These are phyloP conservation scores for Nemotelus pantherinus DNA, from an alignment of 2,888 invertebrate genomes.

Conservation along the genomic window DNA sequence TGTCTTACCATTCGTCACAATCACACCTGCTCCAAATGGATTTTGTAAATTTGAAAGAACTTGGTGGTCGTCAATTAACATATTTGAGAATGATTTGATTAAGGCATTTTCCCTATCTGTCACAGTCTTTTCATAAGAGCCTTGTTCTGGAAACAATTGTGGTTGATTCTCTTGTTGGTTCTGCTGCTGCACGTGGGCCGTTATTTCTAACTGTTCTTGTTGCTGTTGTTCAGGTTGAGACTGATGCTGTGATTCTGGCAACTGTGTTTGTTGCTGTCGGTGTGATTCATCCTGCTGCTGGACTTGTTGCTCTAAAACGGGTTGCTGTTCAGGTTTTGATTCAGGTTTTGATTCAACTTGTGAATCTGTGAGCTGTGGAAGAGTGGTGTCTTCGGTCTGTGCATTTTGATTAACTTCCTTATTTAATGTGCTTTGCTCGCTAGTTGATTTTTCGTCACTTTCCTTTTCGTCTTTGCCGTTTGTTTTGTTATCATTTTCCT, in stretches of 20 bases:
- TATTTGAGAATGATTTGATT: conserved; percentile 63
- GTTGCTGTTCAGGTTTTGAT: conserved; percentile 48
- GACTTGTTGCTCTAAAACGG: neutral
- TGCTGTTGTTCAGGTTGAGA: conserved; percentile 51
- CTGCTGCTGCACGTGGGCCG: conserved; percentile 51
- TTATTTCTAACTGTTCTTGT: conserved; percentile 53
- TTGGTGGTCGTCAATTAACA: conserved; percentile 62
- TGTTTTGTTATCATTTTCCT: conserved; percentile 39
- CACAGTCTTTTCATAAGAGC: conserved; percentile 62
- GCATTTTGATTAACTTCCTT: conserved; percentile 26
- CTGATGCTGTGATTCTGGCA: conserved; percentile 52
- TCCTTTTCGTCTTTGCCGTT: conserved; percentile 46
- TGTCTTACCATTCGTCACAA: conserved; percentile 62
- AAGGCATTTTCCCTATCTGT: conserved; percentile 64
- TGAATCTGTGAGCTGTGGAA: neutral
- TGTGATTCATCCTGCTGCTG: conserved; percentile 8
- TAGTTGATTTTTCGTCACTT: conserved; percentile 30
- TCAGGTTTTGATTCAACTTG: conserved; percentile 5
- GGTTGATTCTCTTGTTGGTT: conserved; percentile 39
- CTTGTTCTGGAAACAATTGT: conserved; percentile 39
- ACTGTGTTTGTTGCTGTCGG: neutral
- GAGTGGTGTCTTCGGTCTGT: conserved; percentile 22
- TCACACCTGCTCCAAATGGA: conserved; percentile 53
- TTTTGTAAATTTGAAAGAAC: conserved; percentile 58
- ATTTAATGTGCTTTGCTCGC: conserved; percentile 26